Base-by-base conservation (phyloP, 2,797 vertebrate genomes). In the Neosilurus hyrtlii region DNA sequence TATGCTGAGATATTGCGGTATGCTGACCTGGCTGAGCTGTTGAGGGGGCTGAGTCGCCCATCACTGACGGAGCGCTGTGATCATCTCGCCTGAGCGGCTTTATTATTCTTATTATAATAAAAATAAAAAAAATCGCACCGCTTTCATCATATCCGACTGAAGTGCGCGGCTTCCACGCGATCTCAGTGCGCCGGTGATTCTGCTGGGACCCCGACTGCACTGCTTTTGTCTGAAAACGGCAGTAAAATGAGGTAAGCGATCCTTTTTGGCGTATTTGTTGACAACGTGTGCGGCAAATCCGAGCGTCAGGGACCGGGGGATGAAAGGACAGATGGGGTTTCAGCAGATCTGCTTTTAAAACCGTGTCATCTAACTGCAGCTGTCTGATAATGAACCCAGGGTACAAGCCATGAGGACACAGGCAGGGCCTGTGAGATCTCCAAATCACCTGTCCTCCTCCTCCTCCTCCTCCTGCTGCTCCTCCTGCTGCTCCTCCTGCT, bases 221-320 rank as follows among this genome's bases (percentile, higher is more conserved):
- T 43, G 43, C 43, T 26, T 52, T 65, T 89, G 85, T 82, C 87
- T 86, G 86, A 90, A 76, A 86, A 86, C 86, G 89, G 87, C 86
- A 9, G 82, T 87, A 93, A 90, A 91, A 95, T 95, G 95, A 94
- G 94, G 95, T 95, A 93, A 94, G 94, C 88, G 66, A 71, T 86
- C 85, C 82, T n/a, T 71, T 88, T 86, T 18, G n/a, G 79, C 37
- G 89, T 91, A 87, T 82, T 89, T 91, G 91, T 90, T 91, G 85
- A 81, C 91, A 89, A 89, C 88, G 89, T 90, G 89, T 59, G 54
- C 18, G 2, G 82, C 86, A 83, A 86, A 26, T 75, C 79, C 49
- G 61, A 52, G 78, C 63, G 65, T 68, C 65, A 57, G n/a, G 3
- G 24, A 74, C 0, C 30, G 6, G 18, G 20, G 76, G 22, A 65